A percentile compares a stretch with the other conserved stretches of the same genome.
phyloP scores from a whole-genome alignment of 2,888 invertebrate species.

The Hartigia nigra region DNA sequence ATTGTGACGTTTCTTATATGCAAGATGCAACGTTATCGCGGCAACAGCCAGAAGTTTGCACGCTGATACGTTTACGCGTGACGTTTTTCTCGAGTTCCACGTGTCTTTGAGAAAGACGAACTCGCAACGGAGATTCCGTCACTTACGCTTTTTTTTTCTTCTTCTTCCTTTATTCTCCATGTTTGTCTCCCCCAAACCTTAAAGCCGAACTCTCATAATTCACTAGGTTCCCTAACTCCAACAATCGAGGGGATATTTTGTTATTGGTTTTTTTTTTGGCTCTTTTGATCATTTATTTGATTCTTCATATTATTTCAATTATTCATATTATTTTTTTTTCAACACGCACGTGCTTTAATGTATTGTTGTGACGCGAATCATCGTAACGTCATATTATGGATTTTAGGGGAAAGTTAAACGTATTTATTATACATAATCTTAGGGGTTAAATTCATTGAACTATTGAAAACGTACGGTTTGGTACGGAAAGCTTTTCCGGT shows the following conservation, averaged over 20 bases:
- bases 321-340: background rate
- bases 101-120: background rate
- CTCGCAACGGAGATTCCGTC: background rate
- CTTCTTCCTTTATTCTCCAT: background rate
- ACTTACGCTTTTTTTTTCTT: background rate
- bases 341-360: background rate
- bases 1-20: background rate
- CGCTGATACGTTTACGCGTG: background rate
- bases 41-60: background rate
- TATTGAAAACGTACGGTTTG: background rate
- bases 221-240: background rate
- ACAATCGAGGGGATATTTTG: background rate
- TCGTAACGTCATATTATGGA: too few species aligned
- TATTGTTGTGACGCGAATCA: background rate
- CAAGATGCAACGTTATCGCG: conserved; percentile 3
- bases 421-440: background rate
- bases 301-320: too few species aligned
- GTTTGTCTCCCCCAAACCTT: background rate
- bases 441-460: background rate
- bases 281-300: too few species aligned
- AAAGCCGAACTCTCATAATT: background rate
- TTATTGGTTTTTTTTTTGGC: background rate
- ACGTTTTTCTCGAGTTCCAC: background rate
- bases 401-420: background rate
- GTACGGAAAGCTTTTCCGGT: background rate